Conservation (phyloP, 2,888 invertebrate species). For the Conistra vaccinii region DNA sequence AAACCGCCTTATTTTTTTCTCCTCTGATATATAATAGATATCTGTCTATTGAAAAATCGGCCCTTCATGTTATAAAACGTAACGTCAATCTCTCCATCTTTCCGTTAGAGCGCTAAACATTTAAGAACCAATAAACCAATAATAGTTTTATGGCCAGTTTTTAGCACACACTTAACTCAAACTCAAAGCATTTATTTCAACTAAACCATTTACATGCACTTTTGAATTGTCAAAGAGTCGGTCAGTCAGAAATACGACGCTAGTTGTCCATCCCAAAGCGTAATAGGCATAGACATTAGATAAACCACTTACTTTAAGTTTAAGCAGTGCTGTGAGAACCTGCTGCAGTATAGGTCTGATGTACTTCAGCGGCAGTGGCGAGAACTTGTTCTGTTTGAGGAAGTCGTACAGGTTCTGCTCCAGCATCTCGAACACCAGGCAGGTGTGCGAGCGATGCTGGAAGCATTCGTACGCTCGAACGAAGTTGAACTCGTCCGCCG, state of each 20-base stretch:
- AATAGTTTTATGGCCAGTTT: neutral
- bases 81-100: neutral
- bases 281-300: too few relatives aligned
- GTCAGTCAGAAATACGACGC: too few relatives aligned
- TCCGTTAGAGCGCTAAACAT: neutral
- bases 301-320: slow-evolving; percentile 94
- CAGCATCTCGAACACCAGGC: slow-evolving; percentile 99
- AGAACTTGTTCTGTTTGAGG: slow-evolving; percentile 99
- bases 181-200: too few relatives aligned
- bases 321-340: slow-evolving; percentile 96
- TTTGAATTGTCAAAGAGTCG: too few relatives aligned
- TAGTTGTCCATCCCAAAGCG: too few relatives aligned
- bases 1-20: neutral
- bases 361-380: slow-evolving; percentile 99
- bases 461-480: slow-evolving; percentile 99
- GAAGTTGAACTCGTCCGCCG: slow-evolving; percentile 99
- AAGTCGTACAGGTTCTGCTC: slow-evolving; percentile 99
- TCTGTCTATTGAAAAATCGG: neutral
- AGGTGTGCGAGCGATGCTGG: slow-evolving; percentile 99
- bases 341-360: slow-evolving; percentile 99
- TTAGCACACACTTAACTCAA: too few relatives aligned
- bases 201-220: too few relatives aligned
- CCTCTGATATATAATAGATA: neutral
- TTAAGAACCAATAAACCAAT: neutral
- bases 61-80: neutral